Evolutionary conservation across 2,888 invertebrate genomes (phyloP).

Genomic region (Tetramorium bicarinatum): DNA sequence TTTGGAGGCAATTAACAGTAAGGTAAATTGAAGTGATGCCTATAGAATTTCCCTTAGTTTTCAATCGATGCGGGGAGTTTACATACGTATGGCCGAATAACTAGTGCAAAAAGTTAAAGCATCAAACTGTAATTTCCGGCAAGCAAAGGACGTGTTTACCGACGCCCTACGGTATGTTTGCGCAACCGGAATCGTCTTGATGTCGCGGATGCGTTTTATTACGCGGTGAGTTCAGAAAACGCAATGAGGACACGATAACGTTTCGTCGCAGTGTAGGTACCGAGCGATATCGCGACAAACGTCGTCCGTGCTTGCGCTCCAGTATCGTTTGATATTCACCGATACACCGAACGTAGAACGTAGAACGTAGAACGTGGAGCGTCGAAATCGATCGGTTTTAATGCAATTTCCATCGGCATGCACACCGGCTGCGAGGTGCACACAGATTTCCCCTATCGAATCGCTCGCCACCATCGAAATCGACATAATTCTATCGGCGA

Average conservation of each 20-base stretch:
- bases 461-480: conserved; percentile 65
- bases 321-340: not conserved
- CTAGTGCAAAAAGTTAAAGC: conserved; percentile 40
- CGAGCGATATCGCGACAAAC: conserved; percentile 30
- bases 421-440: conserved; percentile 12
- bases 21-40: not conserved
- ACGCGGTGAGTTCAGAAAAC: conserved; percentile 25
- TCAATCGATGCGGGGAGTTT: conserved; percentile 19
- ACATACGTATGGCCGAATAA: conserved; percentile 12
- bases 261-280: conserved; percentile 4
- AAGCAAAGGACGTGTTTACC: conserved; percentile 43
- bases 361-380: not conserved
- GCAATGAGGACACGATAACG: conserved; percentile 28
- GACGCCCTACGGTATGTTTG: conserved; percentile 44
- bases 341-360: not conserved
- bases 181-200: conserved; percentile 49
- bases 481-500: conserved; percentile 76
- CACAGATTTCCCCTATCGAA: conserved; percentile 64
- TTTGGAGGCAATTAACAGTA: not conserved
- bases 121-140: conserved; percentile 54
- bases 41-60: conserved; percentile 10
- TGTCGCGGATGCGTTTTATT: conserved; percentile 58
- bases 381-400: conserved; percentile 34
- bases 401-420: conserved; percentile 30
- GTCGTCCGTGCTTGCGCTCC: not conserved